Base-by-base conservation (phyloP, 2,888 invertebrate species). In the Drosophila neonasuta region DNA sequence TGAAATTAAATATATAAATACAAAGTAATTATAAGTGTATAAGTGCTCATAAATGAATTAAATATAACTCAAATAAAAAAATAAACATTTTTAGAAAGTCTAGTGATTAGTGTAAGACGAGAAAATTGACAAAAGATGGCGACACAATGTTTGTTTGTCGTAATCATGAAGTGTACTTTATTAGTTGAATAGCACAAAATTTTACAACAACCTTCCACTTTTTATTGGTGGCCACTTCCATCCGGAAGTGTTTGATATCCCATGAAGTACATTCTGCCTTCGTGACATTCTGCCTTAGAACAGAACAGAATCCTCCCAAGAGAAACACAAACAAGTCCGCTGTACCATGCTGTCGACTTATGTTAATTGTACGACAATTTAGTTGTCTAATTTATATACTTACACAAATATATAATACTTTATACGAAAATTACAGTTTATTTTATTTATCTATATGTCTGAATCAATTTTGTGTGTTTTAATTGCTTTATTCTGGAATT, bases 221-320 rank as follows among this genome's bases (percentile, higher is more conserved):
- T 5, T 64, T 61, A 10, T 61, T 36, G n/a, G 52, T 39, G 0
- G 46, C 29, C 1, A 73, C 10, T 9, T 49, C 59, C 17, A 78
- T 0, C 0, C 13, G 13, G 13, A 13, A 13, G 8, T 73, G 68
- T 1, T 44, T 29, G 1, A n/a, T 41, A 13, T 77, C 68, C 7
- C 77, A 44, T 1, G 59, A 29, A 3, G 32, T 51, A 4, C 80
- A 78, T 3, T 68, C 57, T n/a, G 65, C 50, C 13, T 45, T 77
- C 7, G 5, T n/a, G 4, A 13, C 13, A 13, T 13, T 13, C 13
- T 20, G 17, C 3, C 17, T 0, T 3, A 3, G 17, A 20, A 0
- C 17, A 20, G 17, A 20, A 20, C 3, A 20, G 17, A 20, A 13
- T 13, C 13, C 13, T 13, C 13, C 13, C 13, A 13, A 13, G 13